These are phyloP conservation scores for Heteromurus nitidus DNA, from an alignment of 2,888 invertebrate species.

Conservation along the genomic window DNA sequence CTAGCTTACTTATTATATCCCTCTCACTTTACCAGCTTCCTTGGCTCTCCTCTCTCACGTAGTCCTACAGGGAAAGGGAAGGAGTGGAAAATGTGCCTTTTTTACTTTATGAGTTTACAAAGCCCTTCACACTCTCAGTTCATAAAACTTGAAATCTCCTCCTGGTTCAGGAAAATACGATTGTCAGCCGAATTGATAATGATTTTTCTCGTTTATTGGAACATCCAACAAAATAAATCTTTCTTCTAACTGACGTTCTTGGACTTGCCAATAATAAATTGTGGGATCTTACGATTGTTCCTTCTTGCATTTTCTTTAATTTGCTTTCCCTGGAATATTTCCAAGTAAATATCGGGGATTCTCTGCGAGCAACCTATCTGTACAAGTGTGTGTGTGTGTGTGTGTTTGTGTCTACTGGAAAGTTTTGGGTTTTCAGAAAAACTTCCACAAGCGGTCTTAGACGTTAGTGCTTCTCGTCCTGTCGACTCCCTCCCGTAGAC, in stretches of 20 bases:
- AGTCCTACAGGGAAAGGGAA: neutral
- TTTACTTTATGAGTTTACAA: conserved; percentile 46
- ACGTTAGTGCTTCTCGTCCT: too few relatives aligned
- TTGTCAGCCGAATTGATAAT: conserved; percentile 62
- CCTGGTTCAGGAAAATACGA: conserved; percentile 57
- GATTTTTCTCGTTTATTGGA: conserved; percentile 64
- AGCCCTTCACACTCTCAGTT: conserved; percentile 61
- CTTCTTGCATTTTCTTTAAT: conserved; percentile 60
- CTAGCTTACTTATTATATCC: neutral
- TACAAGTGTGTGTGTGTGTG: neutral
- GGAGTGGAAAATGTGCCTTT: conserved; percentile 15
- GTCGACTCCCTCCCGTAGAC: too few relatives aligned
- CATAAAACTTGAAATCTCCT: conserved; percentile 54
- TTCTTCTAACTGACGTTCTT: conserved; percentile 59
- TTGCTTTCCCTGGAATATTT: conserved; percentile 61
- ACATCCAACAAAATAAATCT: conserved; percentile 59
- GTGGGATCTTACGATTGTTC: conserved; percentile 59
- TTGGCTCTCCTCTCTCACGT: neutral
- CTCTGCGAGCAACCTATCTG: neutral
- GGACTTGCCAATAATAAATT: conserved; percentile 65
- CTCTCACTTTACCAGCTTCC: neutral
- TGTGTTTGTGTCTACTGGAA: neutral
- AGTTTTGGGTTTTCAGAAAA: too few relatives aligned
- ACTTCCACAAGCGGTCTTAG: too few relatives aligned
- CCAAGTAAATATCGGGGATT: conserved; percentile 25